Percentiles rank a stretch among this genome's conserved stretches.
phyloP scores from a whole-genome alignment of 2,888 invertebrate species.

The Andrena flavipes region DNA sequence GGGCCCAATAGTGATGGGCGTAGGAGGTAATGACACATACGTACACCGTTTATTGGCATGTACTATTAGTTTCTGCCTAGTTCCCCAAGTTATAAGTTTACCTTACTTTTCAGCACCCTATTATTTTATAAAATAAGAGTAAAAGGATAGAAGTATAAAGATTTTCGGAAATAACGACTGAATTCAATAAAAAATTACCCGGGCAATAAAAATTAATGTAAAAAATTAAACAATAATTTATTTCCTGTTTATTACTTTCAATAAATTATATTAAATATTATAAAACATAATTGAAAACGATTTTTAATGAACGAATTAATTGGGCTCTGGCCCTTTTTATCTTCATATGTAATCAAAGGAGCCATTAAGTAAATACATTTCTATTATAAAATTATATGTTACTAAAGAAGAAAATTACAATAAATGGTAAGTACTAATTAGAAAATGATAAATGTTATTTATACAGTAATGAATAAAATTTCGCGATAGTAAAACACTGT shows the following conservation, averaged over 20 bases:
- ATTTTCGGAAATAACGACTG: neutral
- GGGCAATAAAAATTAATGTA: neutral
- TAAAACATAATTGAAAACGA: neutral
- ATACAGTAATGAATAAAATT: neutral
- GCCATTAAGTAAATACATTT: neutral
- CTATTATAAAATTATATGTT: neutral
- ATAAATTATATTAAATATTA: neutral
- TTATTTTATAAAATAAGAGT: neutral
- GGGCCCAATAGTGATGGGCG: slow-evolving; percentile 99
- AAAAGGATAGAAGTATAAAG: neutral
- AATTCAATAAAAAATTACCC: neutral
- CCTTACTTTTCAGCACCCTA: neutral
- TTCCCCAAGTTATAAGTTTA: no score
- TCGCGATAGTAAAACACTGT: neutral
- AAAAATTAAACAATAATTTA: neutral
- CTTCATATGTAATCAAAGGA: neutral
- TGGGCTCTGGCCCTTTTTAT: neutral
- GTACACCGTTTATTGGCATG: no score
- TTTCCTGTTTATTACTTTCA: neutral
- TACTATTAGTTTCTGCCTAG: no score
- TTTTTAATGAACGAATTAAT: neutral
- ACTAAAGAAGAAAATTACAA: neutral
- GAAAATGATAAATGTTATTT: no score
- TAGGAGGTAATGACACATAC: slow-evolving; percentile 90
- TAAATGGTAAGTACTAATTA: no score